Evolutionary conservation across 2,888 invertebrate genomes (phyloP).

Genomic region (Clistopyga incitator): DNA sequence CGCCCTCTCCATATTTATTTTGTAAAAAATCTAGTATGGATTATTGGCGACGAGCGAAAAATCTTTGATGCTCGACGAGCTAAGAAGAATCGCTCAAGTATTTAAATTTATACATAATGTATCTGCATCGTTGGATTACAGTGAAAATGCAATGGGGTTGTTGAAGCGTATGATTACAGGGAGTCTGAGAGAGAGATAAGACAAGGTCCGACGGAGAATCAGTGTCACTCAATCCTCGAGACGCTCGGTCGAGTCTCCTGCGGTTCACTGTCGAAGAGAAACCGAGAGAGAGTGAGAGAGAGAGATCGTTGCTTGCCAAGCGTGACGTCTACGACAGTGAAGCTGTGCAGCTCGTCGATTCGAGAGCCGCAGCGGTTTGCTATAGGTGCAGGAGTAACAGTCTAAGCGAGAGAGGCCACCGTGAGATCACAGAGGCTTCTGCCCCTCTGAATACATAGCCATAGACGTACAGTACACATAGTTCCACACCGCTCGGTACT

Average conservation of each 20-base stretch:
- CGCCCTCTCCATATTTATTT: too few species aligned
- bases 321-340: constrained; percentile 34
- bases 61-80: too few species aligned
- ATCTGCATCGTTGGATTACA: not conserved
- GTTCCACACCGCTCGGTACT: constrained; percentile 18
- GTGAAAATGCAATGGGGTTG: constrained; percentile 6
- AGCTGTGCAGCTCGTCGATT: constrained; percentile 24
- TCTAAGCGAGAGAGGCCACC: not conserved
- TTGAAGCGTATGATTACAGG: constrained; percentile 32
- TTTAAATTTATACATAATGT: not conserved
- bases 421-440: constrained; percentile 21
- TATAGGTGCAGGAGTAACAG: constrained; percentile 5
- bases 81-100: not conserved
- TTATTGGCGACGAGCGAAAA: too few species aligned
- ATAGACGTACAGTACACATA: constrained; percentile 9
- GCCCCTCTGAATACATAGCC: constrained; percentile 1
- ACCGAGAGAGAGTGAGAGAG: not conserved
- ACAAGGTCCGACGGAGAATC: constrained; percentile 50
- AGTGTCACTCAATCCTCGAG: constrained; percentile 61
- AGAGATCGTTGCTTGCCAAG: not conserved
- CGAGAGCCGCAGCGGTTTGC: constrained; percentile 10
- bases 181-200: constrained; percentile 15
- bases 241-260: constrained; percentile 22
- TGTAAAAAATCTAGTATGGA: too few species aligned
- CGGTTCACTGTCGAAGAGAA: constrained; percentile 24